Base-by-base conservation (phyloP, 2,888 invertebrate genomes). In the Tetropium fuscum region DNA sequence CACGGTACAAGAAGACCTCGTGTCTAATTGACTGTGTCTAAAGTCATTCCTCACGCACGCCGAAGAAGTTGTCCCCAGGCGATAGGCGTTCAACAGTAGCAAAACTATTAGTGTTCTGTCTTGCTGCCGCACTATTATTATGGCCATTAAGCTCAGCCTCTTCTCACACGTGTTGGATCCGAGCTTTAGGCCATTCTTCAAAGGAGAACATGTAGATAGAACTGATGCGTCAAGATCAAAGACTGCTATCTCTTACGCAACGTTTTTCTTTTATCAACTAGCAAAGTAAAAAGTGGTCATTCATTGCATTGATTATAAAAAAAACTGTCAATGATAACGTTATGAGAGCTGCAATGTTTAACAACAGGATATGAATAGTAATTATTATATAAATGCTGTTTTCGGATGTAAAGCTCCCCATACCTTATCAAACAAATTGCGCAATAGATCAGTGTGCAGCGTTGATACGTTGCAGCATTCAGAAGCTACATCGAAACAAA, bases 51-150 rank as follows among this genome's bases (percentile, higher is more conserved):
- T 60, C 56, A 60, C 56, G 56, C 60, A 60, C 47, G 47, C 53
- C 38, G 48, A 60, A 60, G 60, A 60, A 60, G 60, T 61, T 40
- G 59, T 67, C 69, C 56, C 38, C 43, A 36, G 63, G 67, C 69
- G 53, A 61, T 65, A 63, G 69, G 69, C 69, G 69, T 65, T 61
- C 58, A 60, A 67, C 69, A 59, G 69, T 69, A 69, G 69, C 69
- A 43, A n/a, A n/a, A 60, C 66, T 67, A 69, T 69, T 69, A 69
- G 65, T 58, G 60, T 56, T 63, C 53, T 64, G 63, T 66, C 66
- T 63, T 54, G 56, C 49, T 49, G 59, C 69, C 66, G 69, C 67
- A 57, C 64, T 63, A 54, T 68, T 64, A 69, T 69, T 69, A 68
- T 57, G 57, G 60, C 59, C 60, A 64, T 60, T 60, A 64, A 63